Evolutionary conservation across 2,888 invertebrate species (phyloP).

Genomic region (Scaptomyza flava): DNA sequence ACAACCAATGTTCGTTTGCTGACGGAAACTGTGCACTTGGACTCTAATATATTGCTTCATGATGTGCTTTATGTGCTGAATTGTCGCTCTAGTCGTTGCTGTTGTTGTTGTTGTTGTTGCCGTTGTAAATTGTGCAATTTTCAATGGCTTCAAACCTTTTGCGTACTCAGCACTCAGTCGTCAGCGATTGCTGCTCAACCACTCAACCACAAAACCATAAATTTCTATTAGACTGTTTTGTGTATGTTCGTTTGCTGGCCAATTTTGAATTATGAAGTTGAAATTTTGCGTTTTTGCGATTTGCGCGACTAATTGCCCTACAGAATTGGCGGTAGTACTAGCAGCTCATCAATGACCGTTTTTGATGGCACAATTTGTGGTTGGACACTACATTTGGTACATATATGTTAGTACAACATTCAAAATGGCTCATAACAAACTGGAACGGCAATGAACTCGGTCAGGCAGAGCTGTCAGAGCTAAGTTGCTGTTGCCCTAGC

Average conservation of each 20-base stretch:
- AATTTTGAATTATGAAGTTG: constrained; percentile 69
- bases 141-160: constrained; percentile 47
- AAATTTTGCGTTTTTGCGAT: constrained; percentile 18
- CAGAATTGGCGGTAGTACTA: constrained; percentile 23
- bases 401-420: background rate
- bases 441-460: constrained; percentile 25
- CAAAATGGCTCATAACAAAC: constrained; percentile 8
- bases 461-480: constrained; percentile 39
- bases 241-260: constrained; percentile 38
- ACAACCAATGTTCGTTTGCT: constrained; percentile 40
- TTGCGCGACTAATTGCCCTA: constrained; percentile 45
- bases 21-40: constrained; percentile 65
- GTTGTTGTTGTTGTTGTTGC: constrained; percentile 24
- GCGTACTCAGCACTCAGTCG: constrained; percentile 3
- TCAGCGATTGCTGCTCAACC: constrained; percentile 17
- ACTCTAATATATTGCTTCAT: constrained; percentile 66
- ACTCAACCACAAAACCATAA: constrained; percentile 52
- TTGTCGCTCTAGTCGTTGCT: constrained; percentile 30
- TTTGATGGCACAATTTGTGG: constrained; percentile 43
- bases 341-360: constrained; percentile 47
- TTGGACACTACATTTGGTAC: background rate
- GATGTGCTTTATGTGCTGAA: constrained; percentile 60
- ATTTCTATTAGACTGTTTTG: constrained; percentile 52
- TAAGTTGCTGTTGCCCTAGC: constrained; percentile 46
- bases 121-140: constrained; percentile 55